Evolutionary conservation across 1,140 invertebrate genomes (phyloP), one percentile per base, ranked within the genome.

Genomic region (Heliconius melpomene): DNA sequence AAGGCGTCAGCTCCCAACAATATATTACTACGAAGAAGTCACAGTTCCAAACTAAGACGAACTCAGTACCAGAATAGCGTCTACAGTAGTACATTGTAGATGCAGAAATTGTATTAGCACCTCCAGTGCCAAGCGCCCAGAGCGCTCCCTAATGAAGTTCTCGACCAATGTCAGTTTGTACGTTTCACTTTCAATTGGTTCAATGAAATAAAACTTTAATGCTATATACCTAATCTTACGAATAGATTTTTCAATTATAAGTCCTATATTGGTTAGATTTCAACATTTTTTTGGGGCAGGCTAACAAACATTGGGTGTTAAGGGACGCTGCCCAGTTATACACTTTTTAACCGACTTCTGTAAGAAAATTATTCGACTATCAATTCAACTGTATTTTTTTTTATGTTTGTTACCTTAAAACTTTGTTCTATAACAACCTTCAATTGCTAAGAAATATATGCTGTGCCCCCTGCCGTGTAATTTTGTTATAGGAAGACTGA

Each of bases 21-120:
- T 16, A 66, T 66, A 7, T 6, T 32, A 66, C 11, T 16, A 29
- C n/a, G 20, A 66, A 66, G 60, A 66, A 66, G 23, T 29, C 9
- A 5, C 60, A 66, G 50, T 54, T 72, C 11, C 29, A 23, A 78
- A 72, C 46, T 72, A 46, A 16, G 29, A 75, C 50, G 7, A 75
- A 75, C 52, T 54, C 36, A 11, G 52, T 40, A 72, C 72, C 50
- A 73, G 71, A 73, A 77, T 54, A 72, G 71, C 50, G 70, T 72
- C 54, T 54, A 20, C 72, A 46, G 40, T 46, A 46, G 71, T 46
- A 29, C 13, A 78, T 26, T 66, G 72, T 52, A 73, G 71, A 71
- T 73, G 77, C 77, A 73, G 70, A 72, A 57, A 78, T 78, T 73
- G 77, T 72, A 72, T 78, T 32, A 78, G 50, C 40, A 36, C 74